These are phyloP conservation scores for Pluvianellus socialis DNA, from an alignment of 2,113 vertebrate species.

Conservation along the genomic window DNA sequence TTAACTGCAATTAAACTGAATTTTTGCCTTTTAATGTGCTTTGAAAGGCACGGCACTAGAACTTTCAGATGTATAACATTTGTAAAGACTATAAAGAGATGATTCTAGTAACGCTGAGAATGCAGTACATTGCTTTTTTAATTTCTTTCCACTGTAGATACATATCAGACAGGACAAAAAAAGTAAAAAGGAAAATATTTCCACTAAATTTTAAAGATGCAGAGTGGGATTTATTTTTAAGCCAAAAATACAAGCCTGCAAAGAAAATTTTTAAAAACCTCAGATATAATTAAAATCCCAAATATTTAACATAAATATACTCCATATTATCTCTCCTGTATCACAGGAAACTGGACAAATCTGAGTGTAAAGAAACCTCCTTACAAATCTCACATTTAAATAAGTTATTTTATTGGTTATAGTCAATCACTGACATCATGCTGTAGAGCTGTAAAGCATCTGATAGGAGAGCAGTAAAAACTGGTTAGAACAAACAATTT, in stretches of 20 bases:
- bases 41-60: background rate
- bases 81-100: background rate
- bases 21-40: background rate
- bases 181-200: background rate
- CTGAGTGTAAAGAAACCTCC: background rate
- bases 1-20: background rate
- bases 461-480: background rate
- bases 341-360: background rate
- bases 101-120: background rate
- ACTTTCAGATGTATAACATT: background rate
- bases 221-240: background rate
- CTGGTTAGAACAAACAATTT: background rate
- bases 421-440: background rate
- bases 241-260: background rate
- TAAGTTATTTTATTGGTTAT: conserved; percentile 2
- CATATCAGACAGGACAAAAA: background rate
- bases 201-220: background rate
- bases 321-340: background rate
- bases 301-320: background rate
- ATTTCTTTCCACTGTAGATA: background rate
- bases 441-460: background rate
- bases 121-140: accelerated
- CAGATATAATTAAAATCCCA: background rate
- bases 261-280: background rate
- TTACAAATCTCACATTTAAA: background rate